Percentiles rank a stretch among this genome's conserved stretches.
phyloP scores from a whole-genome alignment of 2,113 vertebrate species.

The Trachemys scripta region DNA sequence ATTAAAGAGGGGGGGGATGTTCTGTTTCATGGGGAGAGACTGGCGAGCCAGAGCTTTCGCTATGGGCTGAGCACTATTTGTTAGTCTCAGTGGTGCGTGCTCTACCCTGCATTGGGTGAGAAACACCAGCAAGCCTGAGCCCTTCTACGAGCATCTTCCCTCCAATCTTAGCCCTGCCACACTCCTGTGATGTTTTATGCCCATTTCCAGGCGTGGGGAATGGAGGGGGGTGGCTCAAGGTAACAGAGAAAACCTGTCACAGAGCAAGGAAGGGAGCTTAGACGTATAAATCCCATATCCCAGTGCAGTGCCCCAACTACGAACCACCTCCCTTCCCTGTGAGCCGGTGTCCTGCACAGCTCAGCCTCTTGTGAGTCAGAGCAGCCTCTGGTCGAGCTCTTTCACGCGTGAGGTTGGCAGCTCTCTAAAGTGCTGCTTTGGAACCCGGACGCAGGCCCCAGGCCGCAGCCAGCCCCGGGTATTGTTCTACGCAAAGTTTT shows the following conservation, averaged over 20 bases:
- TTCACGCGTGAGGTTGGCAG: not conserved
- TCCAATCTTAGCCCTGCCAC: too few relatives aligned
- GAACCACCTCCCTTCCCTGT: not conserved
- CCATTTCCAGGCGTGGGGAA: not conserved
- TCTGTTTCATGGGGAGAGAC: too few relatives aligned
- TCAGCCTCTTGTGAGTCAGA: too few relatives aligned
- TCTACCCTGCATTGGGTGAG: not conserved
- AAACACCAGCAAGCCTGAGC: not conserved
- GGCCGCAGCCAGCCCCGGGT: not conserved
- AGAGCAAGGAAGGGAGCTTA: not conserved
- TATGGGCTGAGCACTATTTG: not conserved
- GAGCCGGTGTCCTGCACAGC: not conserved
- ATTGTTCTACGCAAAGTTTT: not conserved
- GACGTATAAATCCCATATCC: not conserved
- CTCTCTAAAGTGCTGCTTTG: not conserved
- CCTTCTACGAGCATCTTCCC: not conserved
- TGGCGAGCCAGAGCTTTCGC: not conserved
- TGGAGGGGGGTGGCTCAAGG: not conserved
- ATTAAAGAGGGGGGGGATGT: not conserved
- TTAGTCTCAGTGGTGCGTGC: not conserved
- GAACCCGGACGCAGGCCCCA: not conserved
- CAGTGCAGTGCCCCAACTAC: not conserved
- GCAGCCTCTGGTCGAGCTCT: not conserved
- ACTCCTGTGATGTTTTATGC: too few relatives aligned
- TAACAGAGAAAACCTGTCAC: not conserved